Evolutionary conservation across 2,113 vertebrate species (phyloP), one percentile per base, ranked within the genome.

Genomic region (Pelodiscus sinensis): DNA sequence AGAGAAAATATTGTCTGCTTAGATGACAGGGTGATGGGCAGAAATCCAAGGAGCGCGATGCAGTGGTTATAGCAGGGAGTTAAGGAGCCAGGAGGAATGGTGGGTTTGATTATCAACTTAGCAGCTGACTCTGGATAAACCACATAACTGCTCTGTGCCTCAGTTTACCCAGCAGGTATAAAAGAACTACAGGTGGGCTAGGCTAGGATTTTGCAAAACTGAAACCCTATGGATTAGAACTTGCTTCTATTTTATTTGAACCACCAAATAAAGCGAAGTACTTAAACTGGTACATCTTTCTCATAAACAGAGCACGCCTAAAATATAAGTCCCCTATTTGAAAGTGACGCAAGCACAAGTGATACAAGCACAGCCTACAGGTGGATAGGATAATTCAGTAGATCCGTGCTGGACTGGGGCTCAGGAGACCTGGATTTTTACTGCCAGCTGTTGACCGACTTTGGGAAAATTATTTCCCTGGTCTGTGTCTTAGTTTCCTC

Each of bases 271-370:
- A 85, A 85, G 1, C 5, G 21, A 25, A 18, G 44, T 77, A 44
- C 65, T 25, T 24, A 24, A 44, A 82, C 71, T 80, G 62, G 60
- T 82, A 16, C 56, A 55, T 10, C 1, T 44, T 75, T 62, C 52
- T 31, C 2, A 5, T 27, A 16, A 51, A 56, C 50, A 29, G 4
- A 57, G 31, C 57, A 38, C 86, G 81, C 68, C 77, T 56, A 78
- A 85, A 92, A 88, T 44, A 35, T 35, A 81, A 82, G 91, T 81
- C 52, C 68, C 22, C 35, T 79, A 89, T 65, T 54, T 65, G 77
- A 79, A 86, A 96, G 92, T 21, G 12, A 54, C 7, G 31, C 29
- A 65, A 65, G 62, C n/a, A 21, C n/a, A 86, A 96, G 92, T 21
- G 12, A 54, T 8, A 65, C 29, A 65, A 65, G 62, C n/a, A 21